Evolutionary conservation across 2,888 invertebrate genomes (phyloP), one percentile per base, ranked within the genome.

Genomic region (Amblyteles armatorius): DNA sequence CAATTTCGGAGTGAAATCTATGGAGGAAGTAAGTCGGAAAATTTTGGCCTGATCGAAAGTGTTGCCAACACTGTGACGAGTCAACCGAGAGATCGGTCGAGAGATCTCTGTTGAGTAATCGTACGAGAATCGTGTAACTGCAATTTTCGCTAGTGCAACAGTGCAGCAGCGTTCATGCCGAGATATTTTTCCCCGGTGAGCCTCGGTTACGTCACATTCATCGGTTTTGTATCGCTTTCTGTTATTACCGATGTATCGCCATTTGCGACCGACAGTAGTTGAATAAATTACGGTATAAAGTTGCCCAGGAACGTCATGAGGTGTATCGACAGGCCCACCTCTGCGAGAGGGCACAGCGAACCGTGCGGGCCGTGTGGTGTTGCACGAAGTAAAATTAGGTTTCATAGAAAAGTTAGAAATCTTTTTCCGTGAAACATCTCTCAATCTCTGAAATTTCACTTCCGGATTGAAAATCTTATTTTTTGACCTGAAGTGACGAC

Each of bases 181-280:
- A 36, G 78, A 33, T 44, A 68, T 69, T 79, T 79, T 79, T 44
- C 71, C 67, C 16, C 16, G 26, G 44, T 67, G 73, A 55, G 67
- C 55, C 40, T 67, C 48, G 33, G 50, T 80, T 80, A 73, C 80
- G 44, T 80, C 80, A 80, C 73, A 67, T 57, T 73, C 65, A 44
- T 6, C 36, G 40, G 63, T 65, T 36, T 26, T 65, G 44, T 57
- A 63, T 73, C 67, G 52, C 68, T 74, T 68, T 74, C 57, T 65
- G 63, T 36, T 65, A 72, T 72, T 55, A 79, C 79, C 79, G 79
- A 55, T 65, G 71, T 79, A 79, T 69, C 71, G 79, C 79, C 79
- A 52, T 72, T 71, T 79, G 48, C 44, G 57, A 22, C 22, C 52
- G 22, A n/a, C 40, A 44, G 57, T 50, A 50, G 26, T 79, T 44